Evolutionary conservation across 2,797 vertebrate species (phyloP).

Genomic region (Coluber constrictor): DNA sequence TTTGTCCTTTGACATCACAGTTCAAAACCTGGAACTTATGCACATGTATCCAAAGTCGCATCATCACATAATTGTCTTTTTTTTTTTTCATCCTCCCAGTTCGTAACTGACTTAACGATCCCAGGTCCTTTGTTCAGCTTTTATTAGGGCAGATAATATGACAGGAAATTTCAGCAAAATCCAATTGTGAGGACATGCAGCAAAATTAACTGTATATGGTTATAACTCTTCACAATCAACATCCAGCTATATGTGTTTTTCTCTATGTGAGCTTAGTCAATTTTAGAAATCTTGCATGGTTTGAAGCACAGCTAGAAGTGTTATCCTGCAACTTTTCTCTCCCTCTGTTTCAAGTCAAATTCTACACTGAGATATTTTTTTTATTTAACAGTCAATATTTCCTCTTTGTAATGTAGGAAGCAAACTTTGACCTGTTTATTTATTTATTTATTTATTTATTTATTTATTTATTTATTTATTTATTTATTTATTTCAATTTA

Average conservation of each 20-base stretch:
- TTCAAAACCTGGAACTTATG: background rate
- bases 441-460: too few relatives aligned
- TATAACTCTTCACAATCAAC: background rate
- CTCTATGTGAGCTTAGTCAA: background rate
- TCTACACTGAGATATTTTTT: background rate
- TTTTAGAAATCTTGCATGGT: background rate
- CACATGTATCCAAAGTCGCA: background rate
- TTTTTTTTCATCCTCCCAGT: background rate
- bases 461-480: too few relatives aligned
- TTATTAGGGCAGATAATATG: background rate
- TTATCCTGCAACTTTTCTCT: background rate
- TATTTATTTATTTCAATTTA: too few relatives aligned
- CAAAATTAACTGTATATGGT: background rate
- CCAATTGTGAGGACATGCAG: background rate
- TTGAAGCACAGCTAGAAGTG: background rate
- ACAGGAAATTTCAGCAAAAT: background rate
- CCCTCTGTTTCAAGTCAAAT: background rate
- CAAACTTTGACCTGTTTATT: background rate
- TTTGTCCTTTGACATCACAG: background rate
- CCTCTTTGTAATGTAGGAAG: background rate
- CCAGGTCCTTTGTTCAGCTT: background rate
- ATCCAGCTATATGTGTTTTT: background rate
- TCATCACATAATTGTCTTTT: background rate
- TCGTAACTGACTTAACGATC: background rate
- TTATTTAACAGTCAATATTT: background rate